phyloP scores from a whole-genome alignment of 2,113 vertebrate species.

The Erythrolamprus reginae region DNA sequence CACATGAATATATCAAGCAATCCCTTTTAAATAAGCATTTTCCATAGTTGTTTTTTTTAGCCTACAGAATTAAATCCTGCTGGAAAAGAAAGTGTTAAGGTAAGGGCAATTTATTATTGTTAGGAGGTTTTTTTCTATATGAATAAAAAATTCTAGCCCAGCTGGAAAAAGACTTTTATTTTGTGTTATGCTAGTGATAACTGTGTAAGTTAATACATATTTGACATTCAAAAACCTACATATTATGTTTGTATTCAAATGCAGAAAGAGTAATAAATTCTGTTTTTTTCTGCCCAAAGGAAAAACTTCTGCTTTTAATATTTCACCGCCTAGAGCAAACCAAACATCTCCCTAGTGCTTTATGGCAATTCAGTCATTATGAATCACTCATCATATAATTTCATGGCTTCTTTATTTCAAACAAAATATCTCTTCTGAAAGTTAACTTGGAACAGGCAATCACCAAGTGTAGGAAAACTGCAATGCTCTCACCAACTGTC shows the following conservation, averaged over 20 bases:
- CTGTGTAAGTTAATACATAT: background rate
- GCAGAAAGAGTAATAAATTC: conserved; percentile 8
- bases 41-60: conserved; percentile 15
- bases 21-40: conserved; percentile 55
- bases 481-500: background rate
- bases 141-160: conserved; percentile 21
- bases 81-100: conserved; percentile 29
- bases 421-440: conserved; percentile 1
- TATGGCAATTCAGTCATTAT: background rate
- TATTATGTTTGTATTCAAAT: conserved; percentile 16
- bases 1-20: conserved; percentile 53
- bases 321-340: conserved; percentile 12
- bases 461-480: conserved; percentile 1
- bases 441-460: background rate
- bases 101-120: conserved; percentile 35
- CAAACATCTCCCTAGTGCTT: background rate
- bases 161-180: conserved; percentile 11
- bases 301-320: conserved; percentile 2
- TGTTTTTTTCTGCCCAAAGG: background rate
- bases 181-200: background rate
- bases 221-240: conserved; percentile 6
- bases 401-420: background rate
- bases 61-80: conserved; percentile 36
- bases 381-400: conserved; percentile 20
- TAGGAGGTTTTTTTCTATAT: conserved; percentile 4